Percentiles rank a stretch among this genome's conserved stretches.
These are phyloP conservation scores for Hanleya hanleyi DNA, from an alignment of 2,888 invertebrate genomes.

Conservation along the genomic window DNA sequence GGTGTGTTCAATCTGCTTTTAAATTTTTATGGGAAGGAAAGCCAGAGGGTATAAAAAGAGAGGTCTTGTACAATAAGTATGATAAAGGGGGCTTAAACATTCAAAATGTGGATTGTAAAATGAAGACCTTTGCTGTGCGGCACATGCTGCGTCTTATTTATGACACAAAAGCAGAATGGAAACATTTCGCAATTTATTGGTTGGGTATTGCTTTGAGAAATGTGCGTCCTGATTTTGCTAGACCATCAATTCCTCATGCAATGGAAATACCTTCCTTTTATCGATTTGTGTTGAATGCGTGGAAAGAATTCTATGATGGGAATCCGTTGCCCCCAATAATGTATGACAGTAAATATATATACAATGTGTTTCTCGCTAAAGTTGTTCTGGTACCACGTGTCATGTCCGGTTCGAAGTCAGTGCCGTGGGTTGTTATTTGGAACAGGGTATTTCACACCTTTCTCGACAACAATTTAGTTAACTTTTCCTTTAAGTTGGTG, in stretches of 20 bases:
- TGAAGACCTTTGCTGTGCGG: neutral
- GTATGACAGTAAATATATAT: neutral
- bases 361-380: neutral
- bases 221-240: neutral
- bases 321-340: neutral
- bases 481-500: neutral
- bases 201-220: neutral
- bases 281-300: neutral
- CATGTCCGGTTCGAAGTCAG: neutral
- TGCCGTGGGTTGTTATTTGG: neutral
- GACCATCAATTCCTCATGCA: neutral
- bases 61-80: neutral
- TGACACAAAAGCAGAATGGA: neutral
- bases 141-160: neutral
- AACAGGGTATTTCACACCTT: neutral
- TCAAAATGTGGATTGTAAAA: neutral
- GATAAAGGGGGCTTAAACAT: neutral
- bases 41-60: neutral
- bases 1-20: neutral
- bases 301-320: neutral
- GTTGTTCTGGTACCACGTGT: neutral
- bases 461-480: neutral
- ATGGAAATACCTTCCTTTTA: neutral
- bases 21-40: neutral
- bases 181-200: slow-evolving; percentile 7